A percentile compares a stretch with the other conserved stretches of the same genome.
Evolutionary conservation across 1,140 invertebrate species (phyloP).

Genomic region (Holotrichia oblita): DNA sequence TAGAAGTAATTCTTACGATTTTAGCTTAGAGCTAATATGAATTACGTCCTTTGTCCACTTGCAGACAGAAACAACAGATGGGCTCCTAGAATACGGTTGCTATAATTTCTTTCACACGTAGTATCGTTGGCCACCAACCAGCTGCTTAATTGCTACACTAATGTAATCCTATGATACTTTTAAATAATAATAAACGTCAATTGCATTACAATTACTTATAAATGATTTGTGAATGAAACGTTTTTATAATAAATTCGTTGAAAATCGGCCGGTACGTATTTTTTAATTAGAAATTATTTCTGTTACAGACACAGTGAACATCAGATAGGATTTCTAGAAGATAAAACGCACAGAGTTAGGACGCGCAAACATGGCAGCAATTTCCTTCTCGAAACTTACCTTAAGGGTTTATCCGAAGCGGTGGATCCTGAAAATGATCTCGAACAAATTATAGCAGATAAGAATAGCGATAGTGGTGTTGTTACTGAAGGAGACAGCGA

Average conservation of each 20-base stretch:
- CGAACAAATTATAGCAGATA: conserved; percentile 56
- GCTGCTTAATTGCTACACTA: not conserved
- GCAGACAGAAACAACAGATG: not conserved
- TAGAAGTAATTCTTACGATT: too few relatives aligned
- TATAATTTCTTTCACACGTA: not conserved
- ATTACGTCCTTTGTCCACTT: too few relatives aligned
- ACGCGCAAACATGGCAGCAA: conserved; percentile 81
- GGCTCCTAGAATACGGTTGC: not conserved
- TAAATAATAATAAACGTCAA: conserved; percentile 6
- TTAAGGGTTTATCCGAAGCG: conserved; percentile 67
- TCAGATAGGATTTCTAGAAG: conserved; percentile 79
- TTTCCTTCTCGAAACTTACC: conserved; percentile 82
- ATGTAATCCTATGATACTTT: not conserved
- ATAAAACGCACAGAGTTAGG: conserved; percentile 74
- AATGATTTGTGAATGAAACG: not conserved
- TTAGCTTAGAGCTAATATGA: too few relatives aligned
- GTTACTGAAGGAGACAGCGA: conserved; percentile 61
- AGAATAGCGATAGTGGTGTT: conserved; percentile 68
- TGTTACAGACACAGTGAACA: conserved; percentile 76
- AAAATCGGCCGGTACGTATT: too few relatives aligned
- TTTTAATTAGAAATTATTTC: not conserved
- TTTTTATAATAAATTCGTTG: not conserved
- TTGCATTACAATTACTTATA: not conserved
- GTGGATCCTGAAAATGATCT: conserved; percentile 60
- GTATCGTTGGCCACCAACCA: not conserved